Conservation (phyloP, 2,888 invertebrate species). For the Anticlea derivata region DNA sequence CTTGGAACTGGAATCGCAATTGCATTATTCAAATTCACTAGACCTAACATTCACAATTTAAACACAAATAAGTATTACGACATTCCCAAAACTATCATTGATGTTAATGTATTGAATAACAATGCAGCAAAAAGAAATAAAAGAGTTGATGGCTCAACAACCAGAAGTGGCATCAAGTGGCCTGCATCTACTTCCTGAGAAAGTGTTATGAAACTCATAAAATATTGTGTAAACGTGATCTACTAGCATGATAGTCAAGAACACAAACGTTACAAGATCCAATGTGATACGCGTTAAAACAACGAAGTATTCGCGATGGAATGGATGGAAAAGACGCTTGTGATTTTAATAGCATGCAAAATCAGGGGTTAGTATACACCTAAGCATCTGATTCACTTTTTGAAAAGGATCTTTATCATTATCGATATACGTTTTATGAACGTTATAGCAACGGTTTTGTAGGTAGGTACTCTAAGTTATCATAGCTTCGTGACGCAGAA, state of each 20-base stretch:
- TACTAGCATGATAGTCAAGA: slow-evolving; percentile 42
- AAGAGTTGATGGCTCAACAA: slow-evolving; percentile 1
- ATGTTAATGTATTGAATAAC: slow-evolving; percentile 2
- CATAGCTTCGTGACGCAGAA: too few relatives aligned
- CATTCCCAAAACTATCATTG: too few relatives aligned
- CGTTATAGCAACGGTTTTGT: too few relatives aligned
- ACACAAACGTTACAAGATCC: slow-evolving; percentile 48
- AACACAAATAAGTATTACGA: not conserved
- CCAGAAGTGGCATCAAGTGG: slow-evolving; percentile 10
- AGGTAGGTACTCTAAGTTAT: too few relatives aligned
- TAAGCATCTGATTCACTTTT: not conserved
- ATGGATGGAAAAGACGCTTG: slow-evolving; percentile 41
- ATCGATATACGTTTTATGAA: too few relatives aligned
- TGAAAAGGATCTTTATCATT: too few relatives aligned
- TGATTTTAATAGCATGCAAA: not conserved
- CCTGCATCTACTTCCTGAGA: slow-evolving; percentile 18
- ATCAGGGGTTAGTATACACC: too few relatives aligned
- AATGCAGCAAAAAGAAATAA: slow-evolving; percentile 1
- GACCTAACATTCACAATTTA: not conserved
- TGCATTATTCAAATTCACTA: slow-evolving; percentile 9
- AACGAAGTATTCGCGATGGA: slow-evolving; percentile 19
- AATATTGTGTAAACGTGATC: slow-evolving; percentile 22
- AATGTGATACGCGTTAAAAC: slow-evolving; percentile 46
- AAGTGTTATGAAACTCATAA: slow-evolving; percentile 13
- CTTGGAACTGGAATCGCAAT: slow-evolving; percentile 5